phyloP scores from a whole-genome alignment of 2,888 invertebrate genomes.

The Synergus japonicus region DNA sequence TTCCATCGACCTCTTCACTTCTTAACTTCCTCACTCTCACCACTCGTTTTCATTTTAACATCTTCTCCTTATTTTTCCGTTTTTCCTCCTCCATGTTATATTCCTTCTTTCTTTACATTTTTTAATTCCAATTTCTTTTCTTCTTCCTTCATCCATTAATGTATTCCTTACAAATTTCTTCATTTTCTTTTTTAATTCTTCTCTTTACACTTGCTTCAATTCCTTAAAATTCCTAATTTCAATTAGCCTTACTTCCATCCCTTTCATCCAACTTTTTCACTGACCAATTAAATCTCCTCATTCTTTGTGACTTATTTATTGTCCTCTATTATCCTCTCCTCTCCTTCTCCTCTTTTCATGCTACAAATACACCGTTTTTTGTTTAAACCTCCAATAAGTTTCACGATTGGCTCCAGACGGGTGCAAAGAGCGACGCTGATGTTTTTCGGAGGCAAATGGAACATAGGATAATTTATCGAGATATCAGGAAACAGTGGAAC shows the following conservation, averaged over 20 bases:
- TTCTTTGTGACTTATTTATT: neutral
- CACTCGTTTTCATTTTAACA: neutral
- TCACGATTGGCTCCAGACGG: constrained; percentile 59
- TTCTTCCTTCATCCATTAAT: no score
- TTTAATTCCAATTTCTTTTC: no score
- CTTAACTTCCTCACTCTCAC: neutral
- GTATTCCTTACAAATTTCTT: no score
- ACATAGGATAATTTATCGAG: constrained; percentile 75
- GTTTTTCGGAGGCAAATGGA: constrained; percentile 72
- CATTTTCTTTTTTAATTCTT: neutral
- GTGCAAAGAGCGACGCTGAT: constrained; percentile 55
- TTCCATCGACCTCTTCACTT: constrained; percentile 15
- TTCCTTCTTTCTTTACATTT: neutral
- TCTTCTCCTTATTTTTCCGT: neutral
- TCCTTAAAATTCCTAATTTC: neutral
- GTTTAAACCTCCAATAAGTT: constrained; percentile 53
- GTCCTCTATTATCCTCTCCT: neutral
- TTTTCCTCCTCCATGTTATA: neutral
- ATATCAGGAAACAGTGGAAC: constrained; percentile 75
- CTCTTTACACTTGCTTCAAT: neutral
- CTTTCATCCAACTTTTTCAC: neutral
- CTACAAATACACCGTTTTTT: neutral
- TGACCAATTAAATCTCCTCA: neutral
- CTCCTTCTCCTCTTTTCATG: neutral
- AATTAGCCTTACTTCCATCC: neutral